Evolutionary conservation across 1,140 invertebrate genomes (phyloP).

Genomic region (Drosophila cardini): DNA sequence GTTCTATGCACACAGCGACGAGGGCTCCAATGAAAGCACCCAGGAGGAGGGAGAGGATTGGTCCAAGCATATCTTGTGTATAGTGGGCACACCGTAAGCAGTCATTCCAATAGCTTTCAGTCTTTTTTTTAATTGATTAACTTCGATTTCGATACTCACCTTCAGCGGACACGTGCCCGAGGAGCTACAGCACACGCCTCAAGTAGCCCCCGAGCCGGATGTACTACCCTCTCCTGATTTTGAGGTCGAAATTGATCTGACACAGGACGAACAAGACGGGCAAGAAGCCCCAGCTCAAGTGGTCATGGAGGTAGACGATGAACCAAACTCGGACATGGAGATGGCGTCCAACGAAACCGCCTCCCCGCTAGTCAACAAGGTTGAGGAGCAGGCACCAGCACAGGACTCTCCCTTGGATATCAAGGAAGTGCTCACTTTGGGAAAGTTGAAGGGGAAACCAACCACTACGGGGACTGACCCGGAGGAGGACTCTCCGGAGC

Average conservation of each 20-base stretch:
- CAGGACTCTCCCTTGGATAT: not conserved
- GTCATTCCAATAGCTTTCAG: not conserved
- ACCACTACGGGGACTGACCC: too few species aligned
- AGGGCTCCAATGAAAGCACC: slow-evolving; percentile 12
- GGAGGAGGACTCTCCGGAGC: too few species aligned
- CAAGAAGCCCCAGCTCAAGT: not conserved
- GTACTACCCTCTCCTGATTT: not conserved
- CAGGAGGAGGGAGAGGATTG: slow-evolving; percentile 6
- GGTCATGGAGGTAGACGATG: not conserved
- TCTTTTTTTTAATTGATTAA: not conserved
- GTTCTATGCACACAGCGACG: not conserved
- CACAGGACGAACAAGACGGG: not conserved
- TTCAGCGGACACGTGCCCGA: not conserved
- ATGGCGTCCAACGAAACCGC: not conserved
- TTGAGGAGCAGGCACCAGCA: too few species aligned
- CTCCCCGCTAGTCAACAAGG: not conserved
- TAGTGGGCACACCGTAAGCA: not conserved
- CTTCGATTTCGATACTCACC: not conserved
- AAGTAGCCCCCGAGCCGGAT: not conserved
- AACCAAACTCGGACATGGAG: not conserved
- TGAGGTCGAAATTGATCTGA: not conserved
- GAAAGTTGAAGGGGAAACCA: not conserved
- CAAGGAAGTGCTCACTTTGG: not conserved
- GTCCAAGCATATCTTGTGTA: not conserved
- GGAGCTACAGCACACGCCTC: not conserved